Conservation (phyloP, 2,113 vertebrate genomes). For the Platycercus adscitus region DNA sequence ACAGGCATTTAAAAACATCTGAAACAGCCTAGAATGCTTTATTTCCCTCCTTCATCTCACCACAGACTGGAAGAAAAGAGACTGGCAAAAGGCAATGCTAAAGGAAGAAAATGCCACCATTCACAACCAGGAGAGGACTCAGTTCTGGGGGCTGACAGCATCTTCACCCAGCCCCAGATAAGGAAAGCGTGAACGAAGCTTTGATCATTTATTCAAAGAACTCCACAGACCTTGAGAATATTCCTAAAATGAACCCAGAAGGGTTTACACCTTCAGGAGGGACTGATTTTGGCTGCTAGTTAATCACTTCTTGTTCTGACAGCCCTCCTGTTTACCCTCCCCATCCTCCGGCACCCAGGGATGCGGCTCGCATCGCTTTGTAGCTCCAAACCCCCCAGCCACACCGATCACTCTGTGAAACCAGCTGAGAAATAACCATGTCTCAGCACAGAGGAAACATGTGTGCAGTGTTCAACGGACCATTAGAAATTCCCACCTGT, state of each 20-base stretch:
- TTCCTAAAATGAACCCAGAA: background rate
- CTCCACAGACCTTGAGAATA: background rate
- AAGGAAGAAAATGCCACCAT: background rate
- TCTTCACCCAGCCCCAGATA: background rate
- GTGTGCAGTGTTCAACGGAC: background rate
- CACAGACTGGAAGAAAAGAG: background rate
- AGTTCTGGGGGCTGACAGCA: accelerated
- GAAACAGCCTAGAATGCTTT: background rate
- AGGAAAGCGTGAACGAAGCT: background rate
- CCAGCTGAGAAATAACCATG: background rate
- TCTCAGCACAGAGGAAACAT: background rate
- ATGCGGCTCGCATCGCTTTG: accelerated
- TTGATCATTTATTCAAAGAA: background rate
- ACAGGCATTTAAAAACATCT: background rate
- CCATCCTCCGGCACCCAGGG: background rate
- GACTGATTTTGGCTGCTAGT: background rate
- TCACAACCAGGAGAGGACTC: background rate
- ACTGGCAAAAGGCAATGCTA: background rate
- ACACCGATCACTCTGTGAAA: background rate
- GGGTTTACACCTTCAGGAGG: background rate
- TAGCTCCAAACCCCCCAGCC: background rate
- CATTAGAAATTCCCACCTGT: background rate
- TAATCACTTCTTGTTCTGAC: background rate
- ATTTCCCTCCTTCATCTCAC: accelerated
- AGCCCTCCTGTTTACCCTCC: background rate